These are phyloP conservation scores for Hydractinia symbiolongicarpus DNA, from an alignment of 30 jellyfish, hydroid and myxozoan species.

Conservation along the genomic window DNA sequence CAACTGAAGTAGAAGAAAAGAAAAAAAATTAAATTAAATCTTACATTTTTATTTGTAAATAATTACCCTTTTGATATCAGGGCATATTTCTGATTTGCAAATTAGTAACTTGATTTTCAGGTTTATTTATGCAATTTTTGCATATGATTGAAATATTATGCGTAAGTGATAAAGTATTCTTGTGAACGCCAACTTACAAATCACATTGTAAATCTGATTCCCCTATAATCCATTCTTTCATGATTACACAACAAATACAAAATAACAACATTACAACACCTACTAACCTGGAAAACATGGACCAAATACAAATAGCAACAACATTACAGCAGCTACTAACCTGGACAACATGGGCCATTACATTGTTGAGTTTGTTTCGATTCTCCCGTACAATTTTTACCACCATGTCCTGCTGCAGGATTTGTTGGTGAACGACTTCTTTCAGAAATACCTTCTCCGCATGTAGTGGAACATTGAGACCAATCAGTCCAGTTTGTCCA, in stretches of 20 bases:
- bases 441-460: conserved; percentile 66
- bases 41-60: not conserved
- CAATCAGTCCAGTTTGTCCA: conserved; percentile 89
- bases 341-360: conserved; percentile 16
- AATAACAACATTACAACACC: too few relatives aligned
- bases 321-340: not conserved
- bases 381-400: conserved; percentile 57
- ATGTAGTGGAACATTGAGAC: conserved; percentile 72
- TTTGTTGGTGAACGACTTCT: conserved; percentile 53
- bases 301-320: too few relatives aligned
- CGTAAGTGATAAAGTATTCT: too few relatives aligned
- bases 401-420: conserved; percentile 77
- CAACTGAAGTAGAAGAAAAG: not conserved
- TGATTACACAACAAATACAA: too few relatives aligned
- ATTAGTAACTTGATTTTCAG: too few relatives aligned
- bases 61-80: too few relatives aligned
- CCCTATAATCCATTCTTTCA: too few relatives aligned
- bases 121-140: too few relatives aligned
- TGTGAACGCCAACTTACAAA: too few relatives aligned
- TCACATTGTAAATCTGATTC: too few relatives aligned
- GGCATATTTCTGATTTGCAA: too few relatives aligned
- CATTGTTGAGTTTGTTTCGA: not conserved
- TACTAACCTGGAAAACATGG: conserved; percentile 18
- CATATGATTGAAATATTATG: too few relatives aligned
- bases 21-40: not conserved